These are phyloP conservation scores for Stratiomys singularior DNA, from an alignment of 2,888 invertebrate genomes.

Conservation along the genomic window DNA sequence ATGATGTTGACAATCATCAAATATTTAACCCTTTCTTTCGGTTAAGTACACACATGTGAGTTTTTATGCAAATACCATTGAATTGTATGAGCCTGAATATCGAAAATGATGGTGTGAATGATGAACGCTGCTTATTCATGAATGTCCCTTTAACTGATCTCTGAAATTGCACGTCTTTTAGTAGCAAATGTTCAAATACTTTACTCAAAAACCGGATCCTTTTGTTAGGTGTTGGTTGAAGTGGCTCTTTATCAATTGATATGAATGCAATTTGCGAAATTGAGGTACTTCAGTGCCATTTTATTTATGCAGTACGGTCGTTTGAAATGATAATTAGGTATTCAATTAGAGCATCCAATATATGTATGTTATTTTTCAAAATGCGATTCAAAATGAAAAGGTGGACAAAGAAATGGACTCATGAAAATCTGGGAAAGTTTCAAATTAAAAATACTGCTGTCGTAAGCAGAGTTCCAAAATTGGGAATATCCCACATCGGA, in stretches of 20 bases:
- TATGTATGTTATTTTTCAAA: too few relatives aligned
- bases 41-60: slow-evolving; percentile 46
- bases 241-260: background rate
- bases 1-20: slow-evolving; percentile 36
- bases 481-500: too few relatives aligned
- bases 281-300: slow-evolving; percentile 13
- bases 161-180: too few relatives aligned
- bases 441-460: too few relatives aligned
- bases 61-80: slow-evolving; percentile 46
- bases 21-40: slow-evolving; percentile 45
- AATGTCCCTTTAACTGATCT: background rate
- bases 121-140: background rate
- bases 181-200: background rate
- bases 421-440: too few relatives aligned
- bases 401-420: too few relatives aligned
- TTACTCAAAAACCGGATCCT: slow-evolving; percentile 14
- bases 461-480: too few relatives aligned
- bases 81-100: background rate
- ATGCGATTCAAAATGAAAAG: too few relatives aligned
- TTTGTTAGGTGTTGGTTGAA: background rate
- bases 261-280: slow-evolving; percentile 32
- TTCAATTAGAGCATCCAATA: too few relatives aligned
- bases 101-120: slow-evolving; percentile 28
- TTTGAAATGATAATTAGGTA: too few relatives aligned
- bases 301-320: too few relatives aligned